A percentile compares a stretch with the other conserved stretches of the same genome.
These are phyloP conservation scores for Pithys albifrons DNA, from an alignment of 2,113 vertebrate species.

Conservation along the genomic window DNA sequence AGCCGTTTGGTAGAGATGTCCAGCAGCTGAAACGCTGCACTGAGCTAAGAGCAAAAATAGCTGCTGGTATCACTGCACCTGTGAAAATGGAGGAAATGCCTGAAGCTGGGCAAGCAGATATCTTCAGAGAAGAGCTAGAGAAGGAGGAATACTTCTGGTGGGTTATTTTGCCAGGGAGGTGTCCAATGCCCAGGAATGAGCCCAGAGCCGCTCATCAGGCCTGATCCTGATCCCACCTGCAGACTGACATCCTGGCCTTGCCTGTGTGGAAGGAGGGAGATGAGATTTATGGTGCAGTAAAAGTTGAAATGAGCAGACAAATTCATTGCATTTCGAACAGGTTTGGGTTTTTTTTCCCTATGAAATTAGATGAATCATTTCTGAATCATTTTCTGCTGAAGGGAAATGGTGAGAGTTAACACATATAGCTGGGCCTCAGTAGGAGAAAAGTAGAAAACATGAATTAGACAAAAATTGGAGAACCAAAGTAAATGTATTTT, in stretches of 20 bases:
- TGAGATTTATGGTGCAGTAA: background rate
- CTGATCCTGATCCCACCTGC: background rate
- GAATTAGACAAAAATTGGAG: background rate
- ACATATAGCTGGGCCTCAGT: background rate
- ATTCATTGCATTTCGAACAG: background rate
- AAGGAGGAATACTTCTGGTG: no score
- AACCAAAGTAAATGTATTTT: background rate
- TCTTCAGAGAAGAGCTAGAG: no score
- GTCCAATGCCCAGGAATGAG: background rate
- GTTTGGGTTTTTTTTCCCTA: background rate
- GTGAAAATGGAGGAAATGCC: no score
- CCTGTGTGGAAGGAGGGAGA: background rate
- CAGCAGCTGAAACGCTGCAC: no score
- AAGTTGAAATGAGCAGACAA: background rate
- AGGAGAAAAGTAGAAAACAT: background rate
- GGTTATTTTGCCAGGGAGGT: background rate
- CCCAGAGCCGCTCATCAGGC: accelerated
- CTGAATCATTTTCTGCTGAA: background rate
- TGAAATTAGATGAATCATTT: background rate
- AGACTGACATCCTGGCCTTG: background rate
- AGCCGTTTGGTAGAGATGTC: no score
- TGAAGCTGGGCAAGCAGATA: no score
- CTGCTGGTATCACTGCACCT: no score
- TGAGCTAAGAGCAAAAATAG: no score
- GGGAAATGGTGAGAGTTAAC: background rate